Conservation (phyloP, 1,140 invertebrate genomes). For the Agrilus planipennis region DNA sequence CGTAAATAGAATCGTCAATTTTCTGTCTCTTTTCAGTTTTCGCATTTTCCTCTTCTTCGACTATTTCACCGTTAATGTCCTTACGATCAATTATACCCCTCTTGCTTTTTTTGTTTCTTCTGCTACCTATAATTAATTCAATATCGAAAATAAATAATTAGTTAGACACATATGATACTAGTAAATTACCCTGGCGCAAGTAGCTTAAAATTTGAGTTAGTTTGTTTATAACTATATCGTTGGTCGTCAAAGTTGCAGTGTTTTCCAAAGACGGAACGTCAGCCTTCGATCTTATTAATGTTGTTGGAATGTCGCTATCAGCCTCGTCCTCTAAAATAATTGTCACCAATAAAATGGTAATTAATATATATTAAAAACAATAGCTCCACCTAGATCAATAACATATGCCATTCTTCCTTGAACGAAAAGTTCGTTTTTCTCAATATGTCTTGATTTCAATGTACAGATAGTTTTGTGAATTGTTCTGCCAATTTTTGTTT, state of each 20-base stretch:
- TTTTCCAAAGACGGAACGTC: conserved; percentile 77
- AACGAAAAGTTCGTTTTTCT: conserved; percentile 89
- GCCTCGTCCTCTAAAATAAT: conserved; percentile 62
- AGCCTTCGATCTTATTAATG: conserved; percentile 86
- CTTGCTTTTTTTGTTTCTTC: conserved; percentile 67
- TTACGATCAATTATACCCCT: conserved; percentile 37
- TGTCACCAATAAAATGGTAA: not conserved
- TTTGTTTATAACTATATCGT: conserved; percentile 95
- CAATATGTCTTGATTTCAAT: conserved; percentile 55
- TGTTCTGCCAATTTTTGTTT: conserved; percentile 64
- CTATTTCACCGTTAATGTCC: conserved; percentile 16
- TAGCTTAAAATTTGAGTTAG: conserved; percentile 94
- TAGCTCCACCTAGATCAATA: conserved; percentile 60
- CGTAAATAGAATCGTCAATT: conserved; percentile 72
- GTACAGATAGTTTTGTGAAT: conserved; percentile 56
- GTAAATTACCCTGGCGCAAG: conserved; percentile 68
- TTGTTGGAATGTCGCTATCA: conserved; percentile 89
- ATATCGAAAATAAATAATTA: conserved; percentile 19
- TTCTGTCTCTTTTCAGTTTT: conserved; percentile 15
- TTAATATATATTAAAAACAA: not conserved
- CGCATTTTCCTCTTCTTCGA: conserved; percentile 13
- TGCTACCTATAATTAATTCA: conserved; percentile 19
- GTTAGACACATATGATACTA: no score
- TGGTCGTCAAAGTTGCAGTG: conserved; percentile 75
- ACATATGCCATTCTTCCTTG: conserved; percentile 97